phyloP scores from a whole-genome alignment of 2,113 vertebrate species.

The Carollia perspicillata region DNA sequence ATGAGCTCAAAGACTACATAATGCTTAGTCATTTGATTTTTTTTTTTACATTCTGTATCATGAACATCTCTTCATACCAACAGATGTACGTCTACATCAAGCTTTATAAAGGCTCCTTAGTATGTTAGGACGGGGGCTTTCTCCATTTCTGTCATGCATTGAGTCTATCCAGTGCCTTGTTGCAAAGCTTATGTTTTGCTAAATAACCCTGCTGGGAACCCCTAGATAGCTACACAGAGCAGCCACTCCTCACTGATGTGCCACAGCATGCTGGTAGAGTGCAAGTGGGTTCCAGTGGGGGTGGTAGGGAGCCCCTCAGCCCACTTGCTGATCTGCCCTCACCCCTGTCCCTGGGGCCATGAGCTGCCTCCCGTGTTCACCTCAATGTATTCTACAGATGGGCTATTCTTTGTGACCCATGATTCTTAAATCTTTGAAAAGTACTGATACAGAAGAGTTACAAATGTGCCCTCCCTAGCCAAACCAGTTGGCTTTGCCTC shows the following conservation, averaged over 20 bases:
- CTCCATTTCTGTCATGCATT: background rate
- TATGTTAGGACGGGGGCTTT: background rate
- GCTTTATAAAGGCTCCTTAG: background rate
- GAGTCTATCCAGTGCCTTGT: background rate
- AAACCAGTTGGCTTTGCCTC: background rate
- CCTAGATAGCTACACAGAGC: fast-evolving
- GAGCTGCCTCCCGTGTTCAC: background rate
- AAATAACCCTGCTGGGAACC: background rate
- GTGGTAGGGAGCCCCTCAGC: background rate
- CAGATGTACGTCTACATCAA: background rate
- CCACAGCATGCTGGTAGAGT: fast-evolving
- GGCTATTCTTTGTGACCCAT: background rate
- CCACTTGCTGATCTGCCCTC: background rate
- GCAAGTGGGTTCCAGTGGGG: background rate
- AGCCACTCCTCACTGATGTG: background rate
- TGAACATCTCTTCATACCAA: background rate
- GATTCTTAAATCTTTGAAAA: background rate
- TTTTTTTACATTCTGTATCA: background rate
- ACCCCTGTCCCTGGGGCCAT: background rate
- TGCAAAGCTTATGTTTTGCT: background rate
- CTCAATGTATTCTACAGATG: background rate
- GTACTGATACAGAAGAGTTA: background rate
- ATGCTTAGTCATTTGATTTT: background rate
- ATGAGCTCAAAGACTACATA: background rate
- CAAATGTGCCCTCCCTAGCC: background rate